phyloP scores from a whole-genome alignment of 2,113 vertebrate genomes.

The Noturus placidus region DNA sequence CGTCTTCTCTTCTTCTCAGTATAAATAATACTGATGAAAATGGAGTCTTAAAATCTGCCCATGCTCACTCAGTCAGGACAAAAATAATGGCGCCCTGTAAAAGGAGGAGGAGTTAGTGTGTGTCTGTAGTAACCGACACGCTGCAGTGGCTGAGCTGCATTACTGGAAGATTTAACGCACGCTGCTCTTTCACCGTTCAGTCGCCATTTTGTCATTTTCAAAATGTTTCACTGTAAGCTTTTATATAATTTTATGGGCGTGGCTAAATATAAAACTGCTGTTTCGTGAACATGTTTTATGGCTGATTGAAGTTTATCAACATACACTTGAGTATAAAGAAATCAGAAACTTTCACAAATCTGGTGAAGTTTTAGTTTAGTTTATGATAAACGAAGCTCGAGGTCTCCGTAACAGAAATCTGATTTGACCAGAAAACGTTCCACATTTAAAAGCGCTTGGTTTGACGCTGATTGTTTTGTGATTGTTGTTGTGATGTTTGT shows the following conservation, averaged over 20 bases:
- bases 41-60: too few species aligned
- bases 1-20: not conserved
- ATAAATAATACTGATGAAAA: too few species aligned
- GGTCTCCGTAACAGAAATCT: too few species aligned
- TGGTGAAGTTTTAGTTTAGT: not conserved
- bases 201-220: not conserved
- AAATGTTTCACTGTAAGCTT: not conserved
- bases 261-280: not conserved
- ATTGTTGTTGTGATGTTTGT: slow-evolving; percentile 20
- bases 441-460: not conserved
- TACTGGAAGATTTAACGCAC: not conserved
- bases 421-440: not conserved
- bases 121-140: not conserved
- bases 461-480: slow-evolving; percentile 27
- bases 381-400: not conserved
- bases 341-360: not conserved
- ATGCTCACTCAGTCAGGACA: not conserved
- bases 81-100: not conserved
- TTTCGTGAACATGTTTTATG: not conserved
- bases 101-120: not conserved
- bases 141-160: not conserved
- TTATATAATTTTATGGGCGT: not conserved
- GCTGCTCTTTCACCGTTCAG: not conserved
- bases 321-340: not conserved
- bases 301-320: not conserved